Evolutionary conservation across 1,140 invertebrate species (phyloP), one percentile per base, ranked within the genome.

Genomic region (Danaus plexippus): DNA sequence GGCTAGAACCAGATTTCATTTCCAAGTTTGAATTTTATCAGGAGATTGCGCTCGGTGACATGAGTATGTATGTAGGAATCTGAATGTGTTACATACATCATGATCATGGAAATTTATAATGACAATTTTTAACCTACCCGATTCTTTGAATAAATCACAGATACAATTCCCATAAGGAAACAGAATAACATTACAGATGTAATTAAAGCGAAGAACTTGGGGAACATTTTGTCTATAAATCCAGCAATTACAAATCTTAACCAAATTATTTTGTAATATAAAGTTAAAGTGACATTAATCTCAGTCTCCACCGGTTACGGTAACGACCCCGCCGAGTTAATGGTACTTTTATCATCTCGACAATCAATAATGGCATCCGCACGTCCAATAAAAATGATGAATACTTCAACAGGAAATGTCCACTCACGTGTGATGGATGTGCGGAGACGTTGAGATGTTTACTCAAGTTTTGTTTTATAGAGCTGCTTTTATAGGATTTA

Each of bases 311-410:
- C 59, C 56, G 44, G 55, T 63, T 61, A 67, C 67, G 57, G 44
- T 70, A 69, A 61, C 64, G 69, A 59, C 59, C 53, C 63, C 58
- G 57, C 67, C 56, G 64, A 67, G 62, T 73, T 77, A 79, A 77
- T 77, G 73, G 66, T 63, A 61, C 64, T 77, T 72, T 72, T 75
- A 72, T 71, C 69, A 70, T 71, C 67, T 51, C 55, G 49, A 74
- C 69, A 76, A 79, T 75, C 73, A 74, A 73, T 73, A 73, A 73
- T 74, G 65, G 64, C 65, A 61, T 67, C 67, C 66, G 66, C 57
- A 61, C 59, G 75, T 68, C 68, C 69, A 73, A 79, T 79, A 79
- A 79, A 79, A 79, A 73, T 79, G 76, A 79, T 79, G 77, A 75
- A 79, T 77, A 71, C 59, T 51, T 54, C 18, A 43, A 22, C 48